Base-by-base conservation (phyloP, 2,888 invertebrate species). In the Ptilodon capucinus region DNA sequence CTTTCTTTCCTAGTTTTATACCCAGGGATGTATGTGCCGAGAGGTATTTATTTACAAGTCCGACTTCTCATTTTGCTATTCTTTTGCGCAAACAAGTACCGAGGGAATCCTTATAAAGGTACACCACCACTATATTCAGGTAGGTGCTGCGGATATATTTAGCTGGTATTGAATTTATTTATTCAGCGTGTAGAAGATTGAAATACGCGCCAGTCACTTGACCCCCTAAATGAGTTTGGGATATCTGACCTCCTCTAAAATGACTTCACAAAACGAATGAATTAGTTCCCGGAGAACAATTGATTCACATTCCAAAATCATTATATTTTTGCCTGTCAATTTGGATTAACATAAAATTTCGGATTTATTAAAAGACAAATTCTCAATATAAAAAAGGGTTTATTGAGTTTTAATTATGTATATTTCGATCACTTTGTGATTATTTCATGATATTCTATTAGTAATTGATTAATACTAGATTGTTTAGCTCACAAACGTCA, bases 31-130 rank as follows among this genome's bases (percentile, higher is more conserved):
- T 53, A 64, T 58, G 51, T 47, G 48, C 46, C 54, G 46, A 54
- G 47, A 63, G 13, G 60, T 62, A 62, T 57, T 64, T 66, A 72
- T 69, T 64, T 64, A 66, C 58, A 67, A 60, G 55, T 54, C 51
- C 44, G 42, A 57, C 47, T 54, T 52, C 42, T 47, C 46, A 44
- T 46, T 64, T 67, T 54, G 48, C 53, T 66, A 57, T 59, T n/a
- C 35, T 59, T 64, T 56, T 60, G 60, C 51, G 51, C 62, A 67
- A 69, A 64, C 61, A 60, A 60, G 51, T 57, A 56, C 57, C 51
- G 54, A 45, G 51, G 55, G 49, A 45, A 54, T 51, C 41, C 52
- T 51, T 52, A 48, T 51, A 56, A 51, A 58, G 64, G 60, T 49
- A 41, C 39, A 18, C 46, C 42, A 52, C 47, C 51, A 64, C 60